Evolutionary conservation across 2,113 vertebrate genomes (phyloP).

Genomic region (Paralichthys olivaceus): DNA sequence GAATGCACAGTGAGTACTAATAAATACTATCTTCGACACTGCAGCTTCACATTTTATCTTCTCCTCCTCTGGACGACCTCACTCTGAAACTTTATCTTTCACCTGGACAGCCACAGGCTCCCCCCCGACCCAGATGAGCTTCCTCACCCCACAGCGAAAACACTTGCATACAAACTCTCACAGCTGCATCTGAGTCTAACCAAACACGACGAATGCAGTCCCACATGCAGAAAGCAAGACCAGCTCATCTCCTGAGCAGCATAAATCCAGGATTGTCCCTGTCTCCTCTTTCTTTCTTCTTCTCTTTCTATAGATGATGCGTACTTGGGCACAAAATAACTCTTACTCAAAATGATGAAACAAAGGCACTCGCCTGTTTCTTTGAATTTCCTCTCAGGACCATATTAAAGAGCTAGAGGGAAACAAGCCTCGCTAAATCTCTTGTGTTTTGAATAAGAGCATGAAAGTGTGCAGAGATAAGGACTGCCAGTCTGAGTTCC

Average conservation of each 20-base stretch:
- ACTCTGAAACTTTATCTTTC: constrained; percentile 26
- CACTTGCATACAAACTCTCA: not conserved
- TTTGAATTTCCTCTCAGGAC: constrained; percentile 64
- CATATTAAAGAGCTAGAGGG: constrained; percentile 56
- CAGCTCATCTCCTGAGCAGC: not conserved
- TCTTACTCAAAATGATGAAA: constrained; percentile 37
- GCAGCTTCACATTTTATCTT: constrained; percentile 12
- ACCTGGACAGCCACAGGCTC: constrained; percentile 26
- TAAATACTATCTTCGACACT: not conserved
- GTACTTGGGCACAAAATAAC: constrained; percentile 31
- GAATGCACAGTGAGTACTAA: not conserved
- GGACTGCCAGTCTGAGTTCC: constrained; percentile 67
- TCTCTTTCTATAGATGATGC: constrained; percentile 15
- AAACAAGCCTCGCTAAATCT: constrained; percentile 64
- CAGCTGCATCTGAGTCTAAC: constrained; percentile 20
- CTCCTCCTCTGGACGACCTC: constrained; percentile 2
- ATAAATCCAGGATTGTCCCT: constrained; percentile 25
- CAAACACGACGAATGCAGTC: constrained; percentile 1
- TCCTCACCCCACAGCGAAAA: constrained; percentile 5
- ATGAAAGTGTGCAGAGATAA: constrained; percentile 70
- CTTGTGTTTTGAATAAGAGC: constrained; percentile 62
- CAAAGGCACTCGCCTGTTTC: constrained; percentile 20
- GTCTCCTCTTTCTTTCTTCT: constrained; percentile 18
- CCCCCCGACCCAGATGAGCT: constrained; percentile 17
- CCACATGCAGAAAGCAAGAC: not conserved